phyloP scores from a whole-genome alignment of 1,140 invertebrate genomes.

The Anoplolepis gracilipes region DNA sequence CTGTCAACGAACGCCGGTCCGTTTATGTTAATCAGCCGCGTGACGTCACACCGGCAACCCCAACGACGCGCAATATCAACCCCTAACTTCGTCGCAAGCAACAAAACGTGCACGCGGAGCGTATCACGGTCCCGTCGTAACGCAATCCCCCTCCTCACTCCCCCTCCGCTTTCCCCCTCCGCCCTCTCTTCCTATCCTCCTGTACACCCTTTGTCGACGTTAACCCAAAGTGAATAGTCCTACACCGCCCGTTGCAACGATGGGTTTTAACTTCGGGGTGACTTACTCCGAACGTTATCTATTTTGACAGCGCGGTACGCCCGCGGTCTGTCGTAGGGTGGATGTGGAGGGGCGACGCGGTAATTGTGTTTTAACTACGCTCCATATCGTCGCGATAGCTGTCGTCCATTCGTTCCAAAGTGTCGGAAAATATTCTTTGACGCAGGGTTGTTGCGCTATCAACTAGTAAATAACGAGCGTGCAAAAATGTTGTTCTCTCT shows the following conservation, averaged over 20 bases:
- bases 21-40: slow-evolving; percentile 77
- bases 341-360: slow-evolving; percentile 70
- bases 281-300: slow-evolving; percentile 85
- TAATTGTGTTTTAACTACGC: slow-evolving; percentile 83
- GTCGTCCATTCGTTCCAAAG: slow-evolving; percentile 12
- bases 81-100: slow-evolving; percentile 60
- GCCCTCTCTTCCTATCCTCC: slow-evolving; percentile 51
- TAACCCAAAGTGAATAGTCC: slow-evolving; percentile 82
- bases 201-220: slow-evolving; percentile 80
- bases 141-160: slow-evolving; percentile 16
- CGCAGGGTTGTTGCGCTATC: background rate
- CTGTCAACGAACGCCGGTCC: slow-evolving; percentile 55
- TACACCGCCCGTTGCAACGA: slow-evolving; percentile 76
- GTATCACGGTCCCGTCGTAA: slow-evolving; percentile 67
- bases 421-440: slow-evolving; percentile 27
- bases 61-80: slow-evolving; percentile 67
- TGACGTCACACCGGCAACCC: slow-evolving; percentile 72
- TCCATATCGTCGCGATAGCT: slow-evolving; percentile 61
- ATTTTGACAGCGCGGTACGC: slow-evolving; percentile 85
- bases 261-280: slow-evolving; percentile 84
- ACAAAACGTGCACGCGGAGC: slow-evolving; percentile 66
- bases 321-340: slow-evolving; percentile 82
- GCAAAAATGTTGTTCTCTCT: background rate
- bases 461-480: background rate
- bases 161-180: slow-evolving; percentile 64